Evolutionary conservation across 1,140 invertebrate species (phyloP).

Genomic region (Drosophila varians): DNA sequence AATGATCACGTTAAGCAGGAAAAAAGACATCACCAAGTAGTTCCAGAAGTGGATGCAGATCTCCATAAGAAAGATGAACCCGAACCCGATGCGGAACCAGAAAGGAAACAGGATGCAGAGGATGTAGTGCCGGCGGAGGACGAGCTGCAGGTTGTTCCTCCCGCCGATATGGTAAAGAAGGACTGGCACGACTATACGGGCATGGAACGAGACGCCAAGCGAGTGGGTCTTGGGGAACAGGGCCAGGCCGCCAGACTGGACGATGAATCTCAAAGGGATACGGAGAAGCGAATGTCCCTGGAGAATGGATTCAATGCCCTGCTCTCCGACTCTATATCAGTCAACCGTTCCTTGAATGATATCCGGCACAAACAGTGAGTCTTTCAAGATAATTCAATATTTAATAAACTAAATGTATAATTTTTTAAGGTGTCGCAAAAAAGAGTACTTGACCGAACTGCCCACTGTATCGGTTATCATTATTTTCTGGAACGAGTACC

Average conservation of each 20-base stretch:
- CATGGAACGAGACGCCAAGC: constrained; percentile 88
- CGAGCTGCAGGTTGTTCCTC: constrained; percentile 51
- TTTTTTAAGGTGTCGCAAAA: constrained; percentile 87
- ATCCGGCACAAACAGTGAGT: constrained; percentile 90
- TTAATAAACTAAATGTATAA: background rate
- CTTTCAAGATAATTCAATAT: background rate
- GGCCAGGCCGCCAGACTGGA: constrained; percentile 88
- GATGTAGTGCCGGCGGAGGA: background rate
- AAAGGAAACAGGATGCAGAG: background rate
- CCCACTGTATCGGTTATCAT: constrained; percentile 94
- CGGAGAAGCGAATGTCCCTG: constrained; percentile 63
- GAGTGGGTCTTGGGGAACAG: constrained; percentile 90
- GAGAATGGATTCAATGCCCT: constrained; percentile 94
- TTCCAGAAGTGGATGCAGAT: background rate
- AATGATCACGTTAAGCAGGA: background rate
- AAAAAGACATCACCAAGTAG: background rate
- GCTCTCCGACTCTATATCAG: constrained; percentile 94
- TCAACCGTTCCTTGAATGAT: constrained; percentile 92
- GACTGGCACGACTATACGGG: constrained; percentile 94
- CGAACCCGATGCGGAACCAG: background rate
- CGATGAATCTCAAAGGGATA: constrained; percentile 89
- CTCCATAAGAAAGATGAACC: constrained; percentile 15
- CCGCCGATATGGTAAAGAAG: constrained; percentile 83
- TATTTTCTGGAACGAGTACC: constrained; percentile 97
- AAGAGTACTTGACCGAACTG: constrained; percentile 90